Conservation (phyloP, 2,113 vertebrate species). For the Nothobranchius furzeri region DNA sequence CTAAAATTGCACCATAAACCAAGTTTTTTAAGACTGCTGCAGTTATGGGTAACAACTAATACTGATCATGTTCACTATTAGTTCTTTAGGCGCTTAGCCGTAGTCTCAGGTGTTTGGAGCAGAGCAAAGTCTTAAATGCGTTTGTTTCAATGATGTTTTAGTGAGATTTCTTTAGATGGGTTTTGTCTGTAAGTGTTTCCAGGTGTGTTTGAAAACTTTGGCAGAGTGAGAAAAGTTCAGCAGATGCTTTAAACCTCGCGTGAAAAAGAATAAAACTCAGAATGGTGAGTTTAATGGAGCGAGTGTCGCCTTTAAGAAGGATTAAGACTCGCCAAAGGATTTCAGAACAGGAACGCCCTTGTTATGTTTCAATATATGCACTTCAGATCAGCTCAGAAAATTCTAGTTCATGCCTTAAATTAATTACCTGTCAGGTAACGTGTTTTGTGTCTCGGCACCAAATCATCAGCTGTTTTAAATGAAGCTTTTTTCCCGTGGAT, state of each 20-base stretch:
- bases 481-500: not conserved
- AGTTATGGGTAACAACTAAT: conserved; percentile 20
- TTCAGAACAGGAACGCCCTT: conserved; percentile 2
- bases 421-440: conserved; percentile 11
- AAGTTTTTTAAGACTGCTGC: conserved; percentile 1
- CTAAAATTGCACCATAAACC: too few relatives aligned
- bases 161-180: not conserved
- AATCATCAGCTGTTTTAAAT: not conserved
- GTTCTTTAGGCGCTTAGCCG: conserved; percentile 43
- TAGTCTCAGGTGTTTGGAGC: conserved; percentile 61
- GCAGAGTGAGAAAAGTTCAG: not conserved
- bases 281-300: not conserved
- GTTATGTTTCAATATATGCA: conserved; percentile 35
- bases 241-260: not conserved
- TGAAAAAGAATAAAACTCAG: not conserved
- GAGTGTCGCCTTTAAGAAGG: not conserved
- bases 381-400: conserved; percentile 39
- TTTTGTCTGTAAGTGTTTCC: conserved; percentile 11
- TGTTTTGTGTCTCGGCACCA: conserved; percentile 8
- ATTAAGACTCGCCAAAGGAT: conserved; percentile 8
- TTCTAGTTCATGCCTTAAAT: conserved; percentile 60
- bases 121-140: conserved; percentile 33
- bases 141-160: conserved; percentile 17
- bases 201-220: not conserved
- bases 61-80: conserved; percentile 33